A percentile compares a stretch with the other conserved stretches of the same genome.
phyloP scores from a whole-genome alignment of 1,140 invertebrate species.

The Radopholus similis region DNA sequence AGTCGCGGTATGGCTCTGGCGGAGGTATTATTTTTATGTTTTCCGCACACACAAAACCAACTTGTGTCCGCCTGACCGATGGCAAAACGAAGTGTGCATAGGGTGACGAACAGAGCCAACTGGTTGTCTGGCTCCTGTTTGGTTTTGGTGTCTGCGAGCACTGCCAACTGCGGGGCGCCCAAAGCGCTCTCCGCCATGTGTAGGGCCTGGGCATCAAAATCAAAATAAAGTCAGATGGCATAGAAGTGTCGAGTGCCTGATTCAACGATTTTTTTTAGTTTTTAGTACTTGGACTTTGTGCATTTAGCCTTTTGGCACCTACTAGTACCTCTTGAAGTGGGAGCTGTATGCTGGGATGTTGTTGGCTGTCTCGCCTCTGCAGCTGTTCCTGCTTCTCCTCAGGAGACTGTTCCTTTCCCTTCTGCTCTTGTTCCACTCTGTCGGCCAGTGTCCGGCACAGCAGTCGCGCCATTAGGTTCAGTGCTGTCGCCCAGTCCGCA shows the following conservation, averaged over 20 bases:
- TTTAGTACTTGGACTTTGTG: too few relatives aligned
- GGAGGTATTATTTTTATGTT: neutral
- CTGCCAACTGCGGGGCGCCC: conserved; percentile 9
- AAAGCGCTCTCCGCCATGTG: conserved; percentile 4
- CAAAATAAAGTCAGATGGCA: neutral
- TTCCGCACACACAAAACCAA: neutral
- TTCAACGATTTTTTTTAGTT: too few relatives aligned
- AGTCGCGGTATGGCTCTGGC: conserved; percentile 8
- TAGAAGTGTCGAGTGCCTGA: too few relatives aligned
- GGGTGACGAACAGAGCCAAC: conserved; percentile 9
- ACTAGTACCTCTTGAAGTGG: conserved; percentile 3
- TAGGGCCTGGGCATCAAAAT: neutral
- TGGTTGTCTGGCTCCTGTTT: neutral
- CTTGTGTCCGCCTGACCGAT: conserved; percentile 7
- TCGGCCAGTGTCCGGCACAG: neutral
- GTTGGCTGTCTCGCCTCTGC: neutral
- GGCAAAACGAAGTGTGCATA: conserved; percentile 6
- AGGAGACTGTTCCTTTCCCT: neutral
- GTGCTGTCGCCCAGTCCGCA: conserved; percentile 14
- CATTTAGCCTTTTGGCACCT: neutral
- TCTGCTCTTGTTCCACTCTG: neutral
- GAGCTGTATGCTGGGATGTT: conserved; percentile 9
- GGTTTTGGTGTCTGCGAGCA: conserved; percentile 14
- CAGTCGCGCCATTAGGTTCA: conserved; percentile 12
- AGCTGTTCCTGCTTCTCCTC: neutral